phyloP scores from a whole-genome alignment of 2,113 vertebrate species.

The Rattus rattus region DNA sequence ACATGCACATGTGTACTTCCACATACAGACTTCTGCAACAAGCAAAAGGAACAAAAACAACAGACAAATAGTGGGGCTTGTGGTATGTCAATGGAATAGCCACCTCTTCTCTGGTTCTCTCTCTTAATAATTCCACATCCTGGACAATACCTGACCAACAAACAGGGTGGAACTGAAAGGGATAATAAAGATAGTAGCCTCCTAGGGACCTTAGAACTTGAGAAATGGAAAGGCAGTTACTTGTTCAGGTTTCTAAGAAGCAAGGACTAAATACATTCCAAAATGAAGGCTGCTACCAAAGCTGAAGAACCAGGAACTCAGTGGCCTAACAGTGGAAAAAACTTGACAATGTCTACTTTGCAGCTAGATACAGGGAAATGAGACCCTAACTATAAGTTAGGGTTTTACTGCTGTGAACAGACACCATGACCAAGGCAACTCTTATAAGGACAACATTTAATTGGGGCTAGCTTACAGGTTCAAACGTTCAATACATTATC shows the following conservation, averaged over 20 bases:
- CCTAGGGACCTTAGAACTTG: neutral
- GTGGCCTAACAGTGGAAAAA: neutral
- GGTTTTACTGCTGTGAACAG: too few relatives aligned
- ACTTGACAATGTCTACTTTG: neutral
- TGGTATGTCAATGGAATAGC: neutral
- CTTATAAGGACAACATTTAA: too few relatives aligned
- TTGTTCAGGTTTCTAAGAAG: neutral
- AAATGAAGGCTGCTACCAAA: neutral
- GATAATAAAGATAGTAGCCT: neutral
- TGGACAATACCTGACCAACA: neutral
- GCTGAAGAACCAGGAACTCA: neutral
- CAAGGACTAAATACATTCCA: neutral
- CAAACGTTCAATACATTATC: too few relatives aligned
- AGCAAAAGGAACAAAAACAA: neutral
- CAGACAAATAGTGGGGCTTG: neutral
- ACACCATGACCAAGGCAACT: too few relatives aligned
- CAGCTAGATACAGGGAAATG: neutral
- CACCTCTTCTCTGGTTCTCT: neutral
- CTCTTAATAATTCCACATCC: neutral
- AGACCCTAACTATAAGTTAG: neutral
- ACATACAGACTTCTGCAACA: neutral
- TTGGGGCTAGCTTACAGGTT: too few relatives aligned
- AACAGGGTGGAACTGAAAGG: neutral
- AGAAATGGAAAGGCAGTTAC: neutral
- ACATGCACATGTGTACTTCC: neutral